These are phyloP conservation scores for Valencia hispanica DNA, from an alignment of 2,797 vertebrate species.

Conservation along the genomic window DNA sequence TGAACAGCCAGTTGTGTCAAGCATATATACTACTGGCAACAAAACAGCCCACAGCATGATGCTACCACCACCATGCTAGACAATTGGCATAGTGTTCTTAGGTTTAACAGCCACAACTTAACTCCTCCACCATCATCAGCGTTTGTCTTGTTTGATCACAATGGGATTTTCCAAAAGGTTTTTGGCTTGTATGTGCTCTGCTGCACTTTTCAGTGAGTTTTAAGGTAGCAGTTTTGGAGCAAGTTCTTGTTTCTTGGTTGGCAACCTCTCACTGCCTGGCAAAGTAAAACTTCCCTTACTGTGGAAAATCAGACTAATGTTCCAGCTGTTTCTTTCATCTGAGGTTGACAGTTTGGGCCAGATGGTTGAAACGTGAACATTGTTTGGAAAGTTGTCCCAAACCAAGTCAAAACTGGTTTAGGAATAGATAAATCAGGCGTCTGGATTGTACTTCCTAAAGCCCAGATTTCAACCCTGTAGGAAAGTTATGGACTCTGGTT, in stretches of 20 bases:
- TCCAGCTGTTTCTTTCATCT: neutral
- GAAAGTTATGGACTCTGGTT: neutral
- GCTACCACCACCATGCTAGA: too few relatives aligned
- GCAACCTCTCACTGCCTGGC: neutral
- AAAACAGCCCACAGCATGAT: too few relatives aligned
- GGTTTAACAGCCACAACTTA: too few relatives aligned
- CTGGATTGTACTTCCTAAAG: neutral
- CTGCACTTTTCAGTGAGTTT: neutral
- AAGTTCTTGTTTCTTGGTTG: neutral
- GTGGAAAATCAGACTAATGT: neutral
- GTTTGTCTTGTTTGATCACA: too few relatives aligned
- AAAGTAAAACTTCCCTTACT: neutral
- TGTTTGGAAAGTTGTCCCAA: neutral
- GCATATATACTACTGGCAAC: neutral
- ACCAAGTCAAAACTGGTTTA: neutral
- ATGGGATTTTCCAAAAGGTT: neutral
- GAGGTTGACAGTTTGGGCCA: neutral
- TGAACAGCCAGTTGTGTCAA: neutral
- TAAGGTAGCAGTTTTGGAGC: neutral
- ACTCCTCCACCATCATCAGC: too few relatives aligned
- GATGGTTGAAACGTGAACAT: neutral
- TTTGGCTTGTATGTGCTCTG: neutral
- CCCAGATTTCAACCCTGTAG: neutral
- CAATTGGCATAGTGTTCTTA: too few relatives aligned
- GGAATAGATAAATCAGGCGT: neutral